Conservation (phyloP, 2,797 vertebrate species). For the Leptoclinus maculatus region DNA sequence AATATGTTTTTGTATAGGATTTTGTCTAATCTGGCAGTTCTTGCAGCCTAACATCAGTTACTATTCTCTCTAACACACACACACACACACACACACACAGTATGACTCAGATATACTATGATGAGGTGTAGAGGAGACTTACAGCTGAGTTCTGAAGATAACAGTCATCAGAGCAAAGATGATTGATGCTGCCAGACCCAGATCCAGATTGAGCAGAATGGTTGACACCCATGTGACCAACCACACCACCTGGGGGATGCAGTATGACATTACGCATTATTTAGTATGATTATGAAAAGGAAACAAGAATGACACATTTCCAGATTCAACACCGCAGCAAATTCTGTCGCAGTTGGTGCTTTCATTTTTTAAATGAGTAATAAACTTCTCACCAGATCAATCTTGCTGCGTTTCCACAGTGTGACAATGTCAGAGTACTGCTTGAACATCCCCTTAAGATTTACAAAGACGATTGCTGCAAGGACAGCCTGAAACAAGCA, state of each 20-base stretch:
- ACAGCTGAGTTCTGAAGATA: slow-evolving; percentile 95
- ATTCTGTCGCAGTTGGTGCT: background rate
- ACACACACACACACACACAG: background rate
- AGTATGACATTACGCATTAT: background rate
- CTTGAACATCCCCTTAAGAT: slow-evolving; percentile 95
- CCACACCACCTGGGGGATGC: slow-evolving; percentile 89
- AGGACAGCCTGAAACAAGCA: slow-evolving; percentile 88
- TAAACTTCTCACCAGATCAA: slow-evolving; percentile 90
- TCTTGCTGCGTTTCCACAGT: slow-evolving; percentile 90
- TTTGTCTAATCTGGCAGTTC: background rate
- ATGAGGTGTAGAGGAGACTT: slow-evolving; percentile 69
- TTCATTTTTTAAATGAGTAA: background rate
- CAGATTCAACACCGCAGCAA: background rate
- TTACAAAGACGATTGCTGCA: slow-evolving; percentile 89
- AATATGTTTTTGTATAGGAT: background rate
- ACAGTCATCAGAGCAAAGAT: slow-evolving; percentile 91
- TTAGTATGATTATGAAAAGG: background rate
- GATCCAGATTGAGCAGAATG: slow-evolving; percentile 90
- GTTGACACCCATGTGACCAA: slow-evolving; percentile 92
- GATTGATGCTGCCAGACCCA: slow-evolving; percentile 91
- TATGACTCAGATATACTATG: background rate
- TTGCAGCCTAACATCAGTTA: background rate
- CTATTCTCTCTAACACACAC: background rate
- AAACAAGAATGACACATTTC: background rate
- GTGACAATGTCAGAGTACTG: slow-evolving; percentile 87